Evolutionary conservation across 2,113 vertebrate species (phyloP).

Genomic region (Cyanocitta stelleri): DNA sequence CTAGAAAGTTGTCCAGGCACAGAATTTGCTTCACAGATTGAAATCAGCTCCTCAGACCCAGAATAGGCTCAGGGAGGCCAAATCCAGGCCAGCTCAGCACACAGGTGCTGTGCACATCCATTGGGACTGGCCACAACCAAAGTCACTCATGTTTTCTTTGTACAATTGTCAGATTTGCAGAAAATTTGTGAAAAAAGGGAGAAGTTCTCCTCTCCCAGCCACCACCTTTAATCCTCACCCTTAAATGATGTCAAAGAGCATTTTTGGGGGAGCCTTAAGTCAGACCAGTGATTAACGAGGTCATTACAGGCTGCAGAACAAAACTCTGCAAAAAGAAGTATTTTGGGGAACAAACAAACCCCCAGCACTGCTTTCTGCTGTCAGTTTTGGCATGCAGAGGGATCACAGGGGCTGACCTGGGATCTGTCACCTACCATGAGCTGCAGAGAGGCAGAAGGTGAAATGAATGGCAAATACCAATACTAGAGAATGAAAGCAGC

Average conservation of each 20-base stretch:
- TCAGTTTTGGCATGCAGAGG: constrained; percentile 36
- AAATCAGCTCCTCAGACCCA: not conserved
- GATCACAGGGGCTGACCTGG: constrained; percentile 12
- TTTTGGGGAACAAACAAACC: not conserved
- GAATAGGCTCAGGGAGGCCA: not conserved
- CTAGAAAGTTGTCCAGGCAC: not conserved
- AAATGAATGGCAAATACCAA: constrained; percentile 78
- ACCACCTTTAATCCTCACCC: not conserved
- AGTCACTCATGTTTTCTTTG: not conserved
- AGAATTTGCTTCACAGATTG: not conserved
- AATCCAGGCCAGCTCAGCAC: not conserved
- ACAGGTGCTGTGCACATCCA: accelerated
- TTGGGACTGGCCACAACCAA: not conserved
- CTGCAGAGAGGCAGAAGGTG: constrained; percentile 75
- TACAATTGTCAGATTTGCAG: not conserved
- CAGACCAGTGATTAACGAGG: not conserved
- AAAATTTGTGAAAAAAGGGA: not conserved
- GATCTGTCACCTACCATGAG: constrained; percentile 74
- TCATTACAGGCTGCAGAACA: not conserved
- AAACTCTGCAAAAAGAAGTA: not conserved
- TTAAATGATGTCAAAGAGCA: not conserved
- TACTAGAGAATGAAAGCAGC: constrained; percentile 75
- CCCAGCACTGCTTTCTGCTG: not conserved
- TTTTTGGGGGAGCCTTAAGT: not conserved
- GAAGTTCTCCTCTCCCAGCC: not conserved